Conservation (phyloP, 2,113 vertebrate species). For the Donacobius atricapilla region DNA sequence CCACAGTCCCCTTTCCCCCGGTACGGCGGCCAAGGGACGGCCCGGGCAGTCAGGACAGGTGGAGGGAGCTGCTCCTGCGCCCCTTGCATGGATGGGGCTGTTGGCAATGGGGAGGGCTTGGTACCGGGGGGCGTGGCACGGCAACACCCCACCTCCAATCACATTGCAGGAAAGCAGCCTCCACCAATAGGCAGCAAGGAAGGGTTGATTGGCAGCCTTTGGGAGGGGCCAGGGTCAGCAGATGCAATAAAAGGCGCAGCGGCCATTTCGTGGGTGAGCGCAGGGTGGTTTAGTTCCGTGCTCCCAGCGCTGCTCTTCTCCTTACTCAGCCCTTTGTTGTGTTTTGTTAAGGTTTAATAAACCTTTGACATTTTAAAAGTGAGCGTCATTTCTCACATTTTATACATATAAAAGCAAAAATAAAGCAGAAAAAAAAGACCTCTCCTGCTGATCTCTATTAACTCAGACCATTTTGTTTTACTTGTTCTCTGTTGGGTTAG, state of each 20-base stretch:
- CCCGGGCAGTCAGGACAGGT: not conserved
- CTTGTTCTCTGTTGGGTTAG: not conserved
- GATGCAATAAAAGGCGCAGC: not conserved
- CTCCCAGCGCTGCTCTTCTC: not conserved
- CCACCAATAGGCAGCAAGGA: not conserved
- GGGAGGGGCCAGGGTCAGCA: not conserved
- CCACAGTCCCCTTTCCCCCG: not conserved
- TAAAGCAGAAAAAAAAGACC: not conserved
- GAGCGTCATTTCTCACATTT: not conserved
- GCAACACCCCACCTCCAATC: not conserved
- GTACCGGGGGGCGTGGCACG: not conserved
- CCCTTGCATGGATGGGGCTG: too few relatives aligned
- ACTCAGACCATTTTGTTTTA: not conserved
- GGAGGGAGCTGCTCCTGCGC: not conserved
- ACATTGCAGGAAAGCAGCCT: not conserved
- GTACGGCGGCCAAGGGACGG: not conserved
- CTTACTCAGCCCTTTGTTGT: too few relatives aligned
- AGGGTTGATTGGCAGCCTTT: not conserved
- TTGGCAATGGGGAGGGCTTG: not conserved
- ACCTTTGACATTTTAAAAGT: not conserved
- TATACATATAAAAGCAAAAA: not conserved
- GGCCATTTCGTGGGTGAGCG: not conserved
- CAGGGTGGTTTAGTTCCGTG: not conserved
- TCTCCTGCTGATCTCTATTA: not conserved
- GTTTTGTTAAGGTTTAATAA: not conserved